Percentiles rank a stretch among this genome's conserved stretches.
These are phyloP conservation scores for Piprites chloris DNA, from an alignment of 2,113 vertebrate species.

Conservation along the genomic window DNA sequence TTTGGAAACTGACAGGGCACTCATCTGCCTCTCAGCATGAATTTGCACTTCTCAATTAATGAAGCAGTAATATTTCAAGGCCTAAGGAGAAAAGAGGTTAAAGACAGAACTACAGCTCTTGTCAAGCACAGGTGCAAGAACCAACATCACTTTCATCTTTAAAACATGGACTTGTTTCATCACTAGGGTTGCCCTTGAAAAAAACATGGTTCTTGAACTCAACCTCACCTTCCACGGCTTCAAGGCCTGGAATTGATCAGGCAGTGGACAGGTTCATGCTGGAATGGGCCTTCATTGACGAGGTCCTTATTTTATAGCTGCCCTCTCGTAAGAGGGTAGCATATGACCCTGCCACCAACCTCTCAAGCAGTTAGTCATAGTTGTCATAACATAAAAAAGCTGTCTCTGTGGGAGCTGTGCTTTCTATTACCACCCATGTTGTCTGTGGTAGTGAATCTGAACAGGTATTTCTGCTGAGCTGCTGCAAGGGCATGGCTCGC, in stretches of 20 bases:
- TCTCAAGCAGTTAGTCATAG: neutral
- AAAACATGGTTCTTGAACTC: neutral
- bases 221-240: neutral
- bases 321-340: neutral
- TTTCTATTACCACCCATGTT: neutral
- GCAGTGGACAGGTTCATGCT: neutral
- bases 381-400: neutral
- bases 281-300: neutral
- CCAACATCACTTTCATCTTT: rapidly evolving
- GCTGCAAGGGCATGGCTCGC: neutral
- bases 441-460: neutral
- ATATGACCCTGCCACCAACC: neutral
- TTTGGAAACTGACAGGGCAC: neutral
- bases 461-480: neutral
- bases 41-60: neutral
- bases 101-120: neutral
- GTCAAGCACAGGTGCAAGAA: neutral
- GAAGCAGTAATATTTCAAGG: neutral
- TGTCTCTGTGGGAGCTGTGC: neutral
- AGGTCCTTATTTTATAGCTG: neutral
- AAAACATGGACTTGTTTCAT: neutral
- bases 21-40: neutral
- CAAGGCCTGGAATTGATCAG: neutral
- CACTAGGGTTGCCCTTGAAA: neutral
- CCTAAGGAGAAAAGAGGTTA: neutral